phyloP scores from a whole-genome alignment of 2,113 vertebrate genomes.

The Neolamprologus cancellatus region DNA sequence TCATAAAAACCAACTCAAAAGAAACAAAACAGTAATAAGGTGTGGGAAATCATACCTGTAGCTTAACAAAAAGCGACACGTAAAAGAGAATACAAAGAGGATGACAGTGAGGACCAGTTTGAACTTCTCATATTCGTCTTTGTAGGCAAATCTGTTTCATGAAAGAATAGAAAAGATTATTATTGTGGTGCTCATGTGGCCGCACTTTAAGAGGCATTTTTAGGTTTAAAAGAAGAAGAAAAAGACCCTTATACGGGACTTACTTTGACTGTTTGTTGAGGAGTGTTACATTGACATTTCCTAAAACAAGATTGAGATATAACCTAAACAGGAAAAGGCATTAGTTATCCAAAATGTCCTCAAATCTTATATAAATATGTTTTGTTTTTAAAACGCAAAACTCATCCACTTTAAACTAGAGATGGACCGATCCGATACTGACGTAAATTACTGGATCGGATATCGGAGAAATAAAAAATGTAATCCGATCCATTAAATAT shows the following conservation, averaged over 20 bases:
- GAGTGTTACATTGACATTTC: conserved; percentile 92
- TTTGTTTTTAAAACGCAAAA: not conserved
- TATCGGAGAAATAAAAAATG: not conserved
- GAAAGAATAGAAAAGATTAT: not conserved
- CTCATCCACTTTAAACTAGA: not conserved
- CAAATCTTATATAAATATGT: not conserved
- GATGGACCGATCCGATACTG: not conserved
- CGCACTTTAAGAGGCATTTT: not conserved
- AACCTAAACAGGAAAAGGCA: conserved; percentile 69
- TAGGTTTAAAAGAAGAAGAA: not conserved
- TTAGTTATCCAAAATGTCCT: not conserved
- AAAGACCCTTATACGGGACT: not conserved
- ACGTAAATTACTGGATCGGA: rapidly evolving
- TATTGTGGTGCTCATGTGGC: not conserved
- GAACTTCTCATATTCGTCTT: conserved; percentile 97
- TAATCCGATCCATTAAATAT: not conserved
- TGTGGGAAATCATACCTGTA: conserved; percentile 75
- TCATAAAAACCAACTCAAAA: not conserved
- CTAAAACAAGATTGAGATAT: conserved; percentile 92
- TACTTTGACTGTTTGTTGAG: conserved; percentile 96
- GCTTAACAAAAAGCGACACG: conserved; percentile 86
- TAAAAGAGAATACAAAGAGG: conserved; percentile 89
- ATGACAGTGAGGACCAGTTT: conserved; percentile 93
- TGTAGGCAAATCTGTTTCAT: conserved; percentile 86
- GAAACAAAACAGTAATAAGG: not conserved